Percentiles rank a stretch among this genome's conserved stretches.
Conservation (phyloP, 2,113 vertebrate genomes). For the Indicator indicator region DNA sequence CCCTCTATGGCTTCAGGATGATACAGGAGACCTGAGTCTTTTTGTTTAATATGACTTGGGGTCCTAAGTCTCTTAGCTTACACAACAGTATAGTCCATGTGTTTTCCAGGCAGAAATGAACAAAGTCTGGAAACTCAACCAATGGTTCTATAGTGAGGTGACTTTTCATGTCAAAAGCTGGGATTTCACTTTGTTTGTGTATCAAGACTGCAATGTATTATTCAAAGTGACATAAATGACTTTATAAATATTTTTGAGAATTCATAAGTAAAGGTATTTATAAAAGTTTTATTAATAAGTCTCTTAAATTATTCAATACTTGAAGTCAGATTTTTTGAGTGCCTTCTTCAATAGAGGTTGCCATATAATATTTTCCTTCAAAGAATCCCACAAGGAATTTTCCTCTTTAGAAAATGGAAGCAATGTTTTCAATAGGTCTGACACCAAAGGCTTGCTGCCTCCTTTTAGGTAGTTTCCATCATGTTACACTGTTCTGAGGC, state of each 20-base stretch:
- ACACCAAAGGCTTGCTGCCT: not conserved
- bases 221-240: conserved; percentile 38
- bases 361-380: not conserved
- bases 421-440: not conserved
- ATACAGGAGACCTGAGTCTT: not conserved
- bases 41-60: not conserved
- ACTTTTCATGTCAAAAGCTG: not conserved
- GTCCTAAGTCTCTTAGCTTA: not conserved
- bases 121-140: not conserved
- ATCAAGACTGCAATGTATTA: not conserved
- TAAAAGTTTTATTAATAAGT: conserved; percentile 23
- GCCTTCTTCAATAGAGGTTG: conserved; percentile 30
- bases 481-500: not conserved
- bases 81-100: rapidly evolving
- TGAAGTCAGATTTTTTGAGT: conserved; percentile 16
- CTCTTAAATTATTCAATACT: not conserved
- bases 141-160: not conserved
- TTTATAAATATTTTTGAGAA: conserved; percentile 33
- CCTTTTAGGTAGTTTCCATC: not conserved
- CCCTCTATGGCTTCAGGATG: not conserved
- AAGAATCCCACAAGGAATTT: not conserved
- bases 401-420: not conserved
- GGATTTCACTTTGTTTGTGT: not conserved
- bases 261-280: not conserved
- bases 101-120: not conserved